Evolutionary conservation across 2,888 invertebrate species (phyloP), one percentile per base, ranked within the genome.

Genomic region (Hypselothyrea guttata): DNA sequence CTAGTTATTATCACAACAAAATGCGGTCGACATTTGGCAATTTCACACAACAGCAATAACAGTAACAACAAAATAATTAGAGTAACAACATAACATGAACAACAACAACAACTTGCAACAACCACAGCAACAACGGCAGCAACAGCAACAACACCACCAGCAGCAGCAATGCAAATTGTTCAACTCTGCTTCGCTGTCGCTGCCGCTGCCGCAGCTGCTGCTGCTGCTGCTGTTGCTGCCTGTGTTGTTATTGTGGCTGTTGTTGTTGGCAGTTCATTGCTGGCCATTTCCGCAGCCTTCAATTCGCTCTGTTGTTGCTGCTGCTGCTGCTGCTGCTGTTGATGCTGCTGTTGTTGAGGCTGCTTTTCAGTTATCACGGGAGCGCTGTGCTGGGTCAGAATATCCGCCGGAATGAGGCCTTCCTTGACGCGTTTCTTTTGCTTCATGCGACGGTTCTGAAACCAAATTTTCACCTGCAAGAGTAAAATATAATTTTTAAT

Each of bases 381-480:
- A 35, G 70, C 11, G 47, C 54, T 66, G 42, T 81, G 81, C 44
- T 81, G 85, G n/a, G 68, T 60, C 8, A 91, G 87, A 12, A 91
- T 90, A 71, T 94, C 94, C 35, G 92, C 91, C 11, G 93, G 92
- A 68, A 96, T 94, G 5, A 97, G 91, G 0, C 97, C 97, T 87
- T 98, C 98, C 91, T 98, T 98, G 92, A 97, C 96, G 68, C 98
- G 92, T 89, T 98, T 98, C 92, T 98, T 98, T 89, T 98, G 98
- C 90, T 99, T 99, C 98, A 99, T 99, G 82, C 99, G 92, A 75
- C 99, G 92, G 89, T 99, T 99, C 90, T 99, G 99, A 89, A 99
- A 99, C 98, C 98, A 98, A 77, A 98, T 98, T 91, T 98, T 98
- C 30, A 96, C 95, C 91, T 91, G 66, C 0, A 18, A 41, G 31